Conservation (phyloP, 2,113 vertebrate genomes). For the Neogale vison region DNA sequence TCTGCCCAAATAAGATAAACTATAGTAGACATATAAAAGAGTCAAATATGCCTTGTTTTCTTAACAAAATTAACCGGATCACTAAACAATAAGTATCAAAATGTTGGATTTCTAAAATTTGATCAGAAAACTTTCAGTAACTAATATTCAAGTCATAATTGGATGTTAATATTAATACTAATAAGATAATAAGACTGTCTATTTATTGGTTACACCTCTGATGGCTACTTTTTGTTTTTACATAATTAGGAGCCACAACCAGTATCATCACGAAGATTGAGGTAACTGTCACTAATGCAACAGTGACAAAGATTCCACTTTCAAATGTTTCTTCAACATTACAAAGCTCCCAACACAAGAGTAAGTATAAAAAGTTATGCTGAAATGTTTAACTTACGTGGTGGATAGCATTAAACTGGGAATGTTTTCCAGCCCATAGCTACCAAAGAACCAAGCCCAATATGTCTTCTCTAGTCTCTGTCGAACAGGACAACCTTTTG, state of each 20-base stretch:
- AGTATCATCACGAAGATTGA: accelerated
- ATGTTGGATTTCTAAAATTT: neutral
- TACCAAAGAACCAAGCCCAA: neutral
- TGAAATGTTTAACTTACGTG: neutral
- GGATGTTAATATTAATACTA: neutral
- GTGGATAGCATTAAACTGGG: neutral
- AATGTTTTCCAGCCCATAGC: neutral
- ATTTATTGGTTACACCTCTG: neutral
- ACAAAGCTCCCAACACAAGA: neutral
- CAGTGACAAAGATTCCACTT: neutral
- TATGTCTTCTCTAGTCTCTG: neutral
- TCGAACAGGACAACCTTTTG: neutral
- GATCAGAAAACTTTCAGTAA: neutral
- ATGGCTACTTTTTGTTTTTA: neutral
- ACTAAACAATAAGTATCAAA: neutral
- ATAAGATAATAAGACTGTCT: neutral
- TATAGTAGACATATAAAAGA: neutral
- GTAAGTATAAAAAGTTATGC: slow-evolving; percentile 56
- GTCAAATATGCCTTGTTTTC: neutral
- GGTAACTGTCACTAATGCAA: neutral
- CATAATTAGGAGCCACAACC: neutral
- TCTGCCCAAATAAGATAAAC: neutral
- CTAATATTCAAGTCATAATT: neutral
- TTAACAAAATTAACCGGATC: neutral
- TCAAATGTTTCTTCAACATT: neutral